These are phyloP conservation scores for Apogon hyalosoma DNA, from an alignment of 2,797 vertebrate genomes.

Conservation along the genomic window DNA sequence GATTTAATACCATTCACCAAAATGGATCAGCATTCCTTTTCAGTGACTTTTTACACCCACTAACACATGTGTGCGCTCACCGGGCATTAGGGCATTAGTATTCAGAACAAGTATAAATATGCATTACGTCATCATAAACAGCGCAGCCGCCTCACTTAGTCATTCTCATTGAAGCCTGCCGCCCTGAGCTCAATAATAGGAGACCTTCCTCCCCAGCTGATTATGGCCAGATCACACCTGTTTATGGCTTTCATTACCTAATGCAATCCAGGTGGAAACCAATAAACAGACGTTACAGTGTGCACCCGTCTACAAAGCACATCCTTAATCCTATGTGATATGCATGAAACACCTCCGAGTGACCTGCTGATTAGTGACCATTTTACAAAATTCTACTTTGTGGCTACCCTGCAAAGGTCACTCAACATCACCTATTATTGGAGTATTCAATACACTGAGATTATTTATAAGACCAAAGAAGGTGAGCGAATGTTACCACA, in stretches of 20 bases:
- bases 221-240: constrained; percentile 61
- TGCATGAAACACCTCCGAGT: constrained; percentile 8
- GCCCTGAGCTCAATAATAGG: constrained; percentile 36
- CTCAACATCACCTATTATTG: neutral
- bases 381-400: constrained; percentile 9
- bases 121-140: constrained; percentile 74
- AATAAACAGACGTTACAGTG: constrained; percentile 55
- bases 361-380: neutral
- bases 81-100: constrained; percentile 50
- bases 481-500: too few relatives aligned
- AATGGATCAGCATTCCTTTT: constrained; percentile 69
- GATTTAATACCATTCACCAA: constrained; percentile 56
- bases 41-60: constrained; percentile 66
- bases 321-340: constrained; percentile 30
- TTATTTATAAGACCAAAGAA: neutral
- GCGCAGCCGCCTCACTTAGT: constrained; percentile 36
- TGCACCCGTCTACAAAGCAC: constrained; percentile 24
- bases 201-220: constrained; percentile 36
- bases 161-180: constrained; percentile 40
- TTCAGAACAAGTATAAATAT: constrained; percentile 69
- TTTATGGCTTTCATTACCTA: constrained; percentile 62
- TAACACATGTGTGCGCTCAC: constrained; percentile 39
- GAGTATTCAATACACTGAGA: neutral
- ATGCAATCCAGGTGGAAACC: constrained; percentile 61
- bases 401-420: neutral